Percentiles rank a stretch among this genome's conserved stretches.
Conservation (phyloP, 2,113 vertebrate genomes). For the Sciurus niger region DNA sequence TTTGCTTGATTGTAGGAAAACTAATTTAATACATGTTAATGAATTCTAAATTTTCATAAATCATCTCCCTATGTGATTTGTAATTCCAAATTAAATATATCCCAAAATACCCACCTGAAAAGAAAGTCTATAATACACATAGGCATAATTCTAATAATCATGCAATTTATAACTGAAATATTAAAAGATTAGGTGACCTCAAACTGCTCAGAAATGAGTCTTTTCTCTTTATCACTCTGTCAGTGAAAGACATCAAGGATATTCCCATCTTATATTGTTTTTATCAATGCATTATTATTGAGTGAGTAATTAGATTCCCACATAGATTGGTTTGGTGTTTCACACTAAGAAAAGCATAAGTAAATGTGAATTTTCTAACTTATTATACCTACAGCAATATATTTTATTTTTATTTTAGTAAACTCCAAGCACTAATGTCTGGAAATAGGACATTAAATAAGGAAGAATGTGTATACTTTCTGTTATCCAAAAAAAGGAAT, state of each 20-base stretch:
- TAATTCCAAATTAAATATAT: conserved; percentile 79
- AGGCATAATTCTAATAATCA: conserved; percentile 73
- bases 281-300: conserved; percentile 45
- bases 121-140: conserved; percentile 66
- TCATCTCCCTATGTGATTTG: conserved; percentile 69
- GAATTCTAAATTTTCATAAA: conserved; percentile 79
- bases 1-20: conserved; percentile 77
- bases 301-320: conserved; percentile 57
- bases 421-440: conserved; percentile 20
- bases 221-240: conserved; percentile 50
- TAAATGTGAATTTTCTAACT: conserved; percentile 62
- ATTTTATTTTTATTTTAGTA: conserved; percentile 58
- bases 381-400: conserved; percentile 14
- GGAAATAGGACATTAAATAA: conserved; percentile 25
- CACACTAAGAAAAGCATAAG: conserved; percentile 13
- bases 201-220: conserved; percentile 46
- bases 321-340: conserved; percentile 47
- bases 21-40: conserved; percentile 79
- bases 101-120: conserved; percentile 10
- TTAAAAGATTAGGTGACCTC: conserved; percentile 68
- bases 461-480: not conserved
- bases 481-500: not conserved
- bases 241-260: conserved; percentile 62
- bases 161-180: conserved; percentile 72
- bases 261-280: not conserved